Base-by-base conservation (phyloP, 2,888 invertebrate species). In the Diploptera punctata region DNA sequence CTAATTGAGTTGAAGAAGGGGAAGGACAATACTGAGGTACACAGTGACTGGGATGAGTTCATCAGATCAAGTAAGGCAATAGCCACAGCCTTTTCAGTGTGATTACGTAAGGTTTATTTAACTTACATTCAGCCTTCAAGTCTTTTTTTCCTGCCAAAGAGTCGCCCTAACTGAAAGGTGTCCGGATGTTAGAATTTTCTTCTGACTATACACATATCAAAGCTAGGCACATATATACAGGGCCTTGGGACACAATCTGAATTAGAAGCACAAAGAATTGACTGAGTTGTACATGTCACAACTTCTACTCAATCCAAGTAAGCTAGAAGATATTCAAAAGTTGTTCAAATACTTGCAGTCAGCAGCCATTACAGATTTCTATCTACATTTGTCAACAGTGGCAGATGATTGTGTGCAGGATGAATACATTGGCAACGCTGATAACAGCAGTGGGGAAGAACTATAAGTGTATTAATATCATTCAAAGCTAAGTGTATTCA, bases 1-100 rank as follows among this genome's bases (percentile, higher is more conserved):
- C 24, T 73, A 9, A 74, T 74, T 38, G 62, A 57, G 18, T 69
- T 57, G 38, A 49, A 31, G 44, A 73, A 74, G 65, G 62, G 57
- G 31, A 73, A 52, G 33, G 69, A 71, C 18, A 72, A 21, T 52
- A 31, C 52, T 18, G 72, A 72, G 67, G 57, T 57, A 31, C 70
- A 19, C 38, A 57, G 44, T 29, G 67, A 73, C 29, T 74, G 70
- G 73, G 67, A 67, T 60, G 65, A 43, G 38, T 33, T 60, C 49
- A 74, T 73, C 13, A 61, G 44, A 33, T 44, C 61, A 43, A n/a
- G 65, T 31, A n/a, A 54, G 72, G 49, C 44, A 68, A 71, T 24
- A 54, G 19, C 68, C 47, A 21, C 29, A 38, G 33, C 68, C 68
- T 43, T n/a, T 73, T 73, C 44, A 43, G 68, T 47, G 68, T 73